These are phyloP conservation scores for Thymallus thymallus DNA, from an alignment of 2,113 vertebrate species.

Conservation along the genomic window DNA sequence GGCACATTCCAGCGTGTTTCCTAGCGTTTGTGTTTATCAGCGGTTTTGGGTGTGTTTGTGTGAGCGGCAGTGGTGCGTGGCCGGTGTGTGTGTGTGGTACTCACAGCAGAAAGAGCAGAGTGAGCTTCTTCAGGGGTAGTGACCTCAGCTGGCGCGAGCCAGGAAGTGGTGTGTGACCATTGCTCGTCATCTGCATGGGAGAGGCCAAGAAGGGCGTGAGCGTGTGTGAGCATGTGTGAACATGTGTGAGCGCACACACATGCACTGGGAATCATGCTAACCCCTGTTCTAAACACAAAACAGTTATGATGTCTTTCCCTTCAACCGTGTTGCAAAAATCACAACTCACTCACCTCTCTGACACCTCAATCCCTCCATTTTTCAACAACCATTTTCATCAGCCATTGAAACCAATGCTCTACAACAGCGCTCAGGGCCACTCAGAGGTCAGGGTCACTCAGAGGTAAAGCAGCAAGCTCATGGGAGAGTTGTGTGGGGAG, in stretches of 20 bases:
- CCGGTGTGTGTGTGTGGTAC: background rate
- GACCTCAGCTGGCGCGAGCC: background rate
- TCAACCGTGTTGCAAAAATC: background rate
- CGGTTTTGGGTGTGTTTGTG: slow-evolving; percentile 9
- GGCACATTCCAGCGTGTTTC: slow-evolving; percentile 29
- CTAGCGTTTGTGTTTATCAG: slow-evolving; percentile 13
- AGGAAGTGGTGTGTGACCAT: slow-evolving; percentile 2
- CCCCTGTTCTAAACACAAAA: background rate
- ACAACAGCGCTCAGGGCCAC: background rate
- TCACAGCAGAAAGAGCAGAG: slow-evolving; percentile 10
- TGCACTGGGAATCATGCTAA: background rate
- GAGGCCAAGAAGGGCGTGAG: background rate
- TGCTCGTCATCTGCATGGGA: slow-evolving; percentile 3
- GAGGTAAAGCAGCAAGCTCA: background rate
- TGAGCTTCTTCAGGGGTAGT: background rate
- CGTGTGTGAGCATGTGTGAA: background rate
- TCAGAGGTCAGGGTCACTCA: background rate
- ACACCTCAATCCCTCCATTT: background rate
- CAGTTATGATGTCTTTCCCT: background rate
- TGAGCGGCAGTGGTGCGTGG: background rate
- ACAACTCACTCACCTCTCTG: background rate
- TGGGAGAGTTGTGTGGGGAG: background rate
- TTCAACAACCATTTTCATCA: background rate
- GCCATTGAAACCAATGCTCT: background rate
- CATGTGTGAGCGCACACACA: background rate